Evolutionary conservation across 1,140 invertebrate genomes (phyloP).

Genomic region (Microplitis demolitor): DNA sequence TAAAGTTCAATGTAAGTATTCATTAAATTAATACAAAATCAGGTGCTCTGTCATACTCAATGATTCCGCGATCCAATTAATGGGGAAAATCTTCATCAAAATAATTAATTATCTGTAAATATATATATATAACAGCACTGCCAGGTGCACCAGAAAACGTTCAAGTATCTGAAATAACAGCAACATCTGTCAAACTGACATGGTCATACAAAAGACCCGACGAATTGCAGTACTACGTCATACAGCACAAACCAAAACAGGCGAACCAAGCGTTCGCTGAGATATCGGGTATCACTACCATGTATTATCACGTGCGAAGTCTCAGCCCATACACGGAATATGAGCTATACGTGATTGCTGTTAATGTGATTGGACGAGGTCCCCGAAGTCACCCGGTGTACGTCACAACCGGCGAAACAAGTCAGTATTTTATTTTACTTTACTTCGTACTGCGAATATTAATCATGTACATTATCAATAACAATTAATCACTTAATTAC

Average conservation of each 20-base stretch:
- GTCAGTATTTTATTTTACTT: constrained; percentile 66
- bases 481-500: too few species aligned
- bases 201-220: constrained; percentile 88
- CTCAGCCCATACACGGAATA: constrained; percentile 95
- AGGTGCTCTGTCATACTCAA: not conserved
- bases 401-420: constrained; percentile 94
- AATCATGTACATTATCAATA: not conserved
- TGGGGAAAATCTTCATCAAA: not conserved
- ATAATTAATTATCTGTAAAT: too few species aligned
- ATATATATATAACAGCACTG: constrained; percentile 67
- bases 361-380: constrained; percentile 91
- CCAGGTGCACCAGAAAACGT: constrained; percentile 88
- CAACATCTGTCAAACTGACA: constrained; percentile 85
- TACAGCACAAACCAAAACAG: constrained; percentile 93
- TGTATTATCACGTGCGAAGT: constrained; percentile 87
- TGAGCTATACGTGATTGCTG: constrained; percentile 94
- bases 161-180: constrained; percentile 87
- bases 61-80: too few species aligned
- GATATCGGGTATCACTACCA: constrained; percentile 89
- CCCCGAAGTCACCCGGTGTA: constrained; percentile 82
- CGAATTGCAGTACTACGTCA: constrained; percentile 91
- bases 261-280: constrained; percentile 80
- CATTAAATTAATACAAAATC: not conserved
- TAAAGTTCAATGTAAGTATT: constrained; percentile 91
- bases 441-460: not conserved